Percentiles rank a stretch among this genome's conserved stretches.
Conservation (phyloP, 2,113 vertebrate species). For the Sakesphorus luctuosus region DNA sequence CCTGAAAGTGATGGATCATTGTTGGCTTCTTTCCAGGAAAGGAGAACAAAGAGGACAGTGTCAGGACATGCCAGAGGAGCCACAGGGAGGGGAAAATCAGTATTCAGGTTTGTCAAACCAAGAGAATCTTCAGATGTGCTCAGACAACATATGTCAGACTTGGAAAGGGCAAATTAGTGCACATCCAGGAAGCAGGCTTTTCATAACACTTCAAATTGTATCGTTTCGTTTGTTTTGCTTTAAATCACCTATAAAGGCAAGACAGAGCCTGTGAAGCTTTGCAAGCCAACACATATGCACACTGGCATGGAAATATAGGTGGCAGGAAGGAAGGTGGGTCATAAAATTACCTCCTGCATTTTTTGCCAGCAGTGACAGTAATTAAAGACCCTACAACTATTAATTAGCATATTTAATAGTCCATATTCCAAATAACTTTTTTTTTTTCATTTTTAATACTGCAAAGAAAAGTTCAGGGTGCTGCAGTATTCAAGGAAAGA, state of each 20-base stretch:
- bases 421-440: neutral
- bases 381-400: neutral
- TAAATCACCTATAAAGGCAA: neutral
- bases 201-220: neutral
- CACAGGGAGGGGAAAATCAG: rapidly evolving
- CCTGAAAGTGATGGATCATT: neutral
- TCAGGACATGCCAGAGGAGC: neutral
- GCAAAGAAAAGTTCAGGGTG: neutral
- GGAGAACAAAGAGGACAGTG: neutral
- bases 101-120: neutral
- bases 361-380: neutral
- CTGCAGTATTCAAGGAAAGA: neutral
- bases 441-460: neutral
- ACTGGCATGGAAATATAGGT: neutral
- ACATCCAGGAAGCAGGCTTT: neutral
- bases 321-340: neutral
- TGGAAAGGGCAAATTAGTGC: neutral
- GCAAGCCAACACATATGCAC: neutral
- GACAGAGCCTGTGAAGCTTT: neutral
- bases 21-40: neutral
- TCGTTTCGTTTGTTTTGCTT: neutral
- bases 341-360: neutral
- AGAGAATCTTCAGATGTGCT: neutral
- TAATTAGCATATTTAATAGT: neutral
- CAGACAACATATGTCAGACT: rapidly evolving